Conservation (phyloP, 1,140 invertebrate species). For the Druon quercuslanigerum region DNA sequence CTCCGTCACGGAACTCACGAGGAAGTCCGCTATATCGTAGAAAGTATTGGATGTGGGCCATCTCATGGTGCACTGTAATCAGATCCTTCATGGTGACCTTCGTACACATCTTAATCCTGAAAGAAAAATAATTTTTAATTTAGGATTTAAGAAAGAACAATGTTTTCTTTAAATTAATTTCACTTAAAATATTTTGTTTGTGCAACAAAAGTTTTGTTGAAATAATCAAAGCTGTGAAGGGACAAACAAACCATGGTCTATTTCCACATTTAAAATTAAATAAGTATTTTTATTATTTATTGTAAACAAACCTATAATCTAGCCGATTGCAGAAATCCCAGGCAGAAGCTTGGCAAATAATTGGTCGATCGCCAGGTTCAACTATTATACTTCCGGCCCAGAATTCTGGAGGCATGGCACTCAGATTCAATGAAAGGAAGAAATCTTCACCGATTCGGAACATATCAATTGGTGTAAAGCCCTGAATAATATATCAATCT, state of each 20-base stretch:
- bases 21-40: constrained; percentile 89
- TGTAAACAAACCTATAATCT: constrained; percentile 81
- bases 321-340: constrained; percentile 95
- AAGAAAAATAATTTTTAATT: constrained; percentile 57
- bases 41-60: constrained; percentile 95
- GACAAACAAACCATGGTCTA: no score
- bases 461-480: constrained; percentile 86
- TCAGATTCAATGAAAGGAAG: constrained; percentile 89
- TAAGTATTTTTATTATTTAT: neutral
- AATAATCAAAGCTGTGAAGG: no score
- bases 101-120: constrained; percentile 96
- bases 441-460: constrained; percentile 90
- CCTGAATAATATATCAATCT: constrained; percentile 75
- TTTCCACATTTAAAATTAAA: constrained; percentile 6
- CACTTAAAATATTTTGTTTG: no score
- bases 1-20: constrained; percentile 90
- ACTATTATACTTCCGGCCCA: constrained; percentile 87
- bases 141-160: neutral
- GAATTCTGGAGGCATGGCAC: constrained; percentile 87
- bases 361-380: constrained; percentile 83
- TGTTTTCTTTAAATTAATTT: no score
- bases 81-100: constrained; percentile 91
- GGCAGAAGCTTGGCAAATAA: constrained; percentile 91
- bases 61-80: constrained; percentile 94
- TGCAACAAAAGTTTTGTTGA: no score